These are phyloP conservation scores for Micropterix aruncella DNA, from an alignment of 2,888 invertebrate species.

Conservation along the genomic window DNA sequence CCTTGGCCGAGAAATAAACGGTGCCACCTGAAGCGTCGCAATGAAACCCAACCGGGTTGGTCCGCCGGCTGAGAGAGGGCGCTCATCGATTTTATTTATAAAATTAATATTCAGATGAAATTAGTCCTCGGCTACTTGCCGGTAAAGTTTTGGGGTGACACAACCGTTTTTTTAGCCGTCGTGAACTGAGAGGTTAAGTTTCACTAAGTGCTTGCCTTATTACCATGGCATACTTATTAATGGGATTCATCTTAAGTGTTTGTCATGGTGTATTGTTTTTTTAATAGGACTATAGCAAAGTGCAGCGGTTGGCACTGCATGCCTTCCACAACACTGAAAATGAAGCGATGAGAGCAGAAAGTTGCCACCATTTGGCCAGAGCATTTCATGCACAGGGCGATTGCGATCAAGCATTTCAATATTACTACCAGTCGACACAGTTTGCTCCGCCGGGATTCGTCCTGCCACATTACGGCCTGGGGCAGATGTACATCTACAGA, in stretches of 20 bases:
- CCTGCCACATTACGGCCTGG: constrained; percentile 92
- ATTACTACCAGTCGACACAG: constrained; percentile 97
- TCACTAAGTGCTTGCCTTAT: too few species aligned
- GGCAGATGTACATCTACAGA: constrained; percentile 98
- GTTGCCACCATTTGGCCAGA: constrained; percentile 93
- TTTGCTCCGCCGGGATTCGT: constrained; percentile 93
- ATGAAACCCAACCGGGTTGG: too few species aligned
- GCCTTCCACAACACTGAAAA: constrained; percentile 99
- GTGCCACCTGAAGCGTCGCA: too few species aligned
- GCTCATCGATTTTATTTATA: too few species aligned
- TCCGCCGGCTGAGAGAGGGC: too few species aligned
- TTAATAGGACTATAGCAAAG: constrained; percentile 81
- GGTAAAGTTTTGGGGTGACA: too few species aligned
- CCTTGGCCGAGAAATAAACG: too few species aligned
- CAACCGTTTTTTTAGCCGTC: too few species aligned
- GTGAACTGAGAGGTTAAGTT: too few species aligned
- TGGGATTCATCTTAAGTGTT: background rate
- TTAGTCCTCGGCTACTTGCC: too few species aligned
- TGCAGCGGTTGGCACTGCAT: constrained; percentile 90
- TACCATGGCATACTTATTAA: too few species aligned
- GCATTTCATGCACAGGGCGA: constrained; percentile 92
- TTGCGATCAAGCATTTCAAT: constrained; percentile 96
- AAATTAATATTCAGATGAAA: too few species aligned
- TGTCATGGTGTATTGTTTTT: constrained; percentile 6
- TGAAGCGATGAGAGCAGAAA: constrained; percentile 97